These are phyloP conservation scores for Xestia c-nigrum DNA, from an alignment of 2,888 invertebrate genomes.

Conservation along the genomic window DNA sequence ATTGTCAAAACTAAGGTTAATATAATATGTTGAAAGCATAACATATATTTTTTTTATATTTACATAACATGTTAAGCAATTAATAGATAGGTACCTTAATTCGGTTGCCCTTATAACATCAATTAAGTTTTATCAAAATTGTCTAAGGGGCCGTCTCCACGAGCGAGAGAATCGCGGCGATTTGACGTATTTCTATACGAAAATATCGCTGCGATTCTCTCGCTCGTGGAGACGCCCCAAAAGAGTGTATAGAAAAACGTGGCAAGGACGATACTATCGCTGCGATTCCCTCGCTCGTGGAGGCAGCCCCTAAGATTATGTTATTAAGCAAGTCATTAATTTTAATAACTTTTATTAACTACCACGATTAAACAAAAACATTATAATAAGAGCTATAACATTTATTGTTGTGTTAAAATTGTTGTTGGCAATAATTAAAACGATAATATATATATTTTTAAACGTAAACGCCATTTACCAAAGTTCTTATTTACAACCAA, in stretches of 20 bases:
- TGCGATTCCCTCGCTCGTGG: no score
- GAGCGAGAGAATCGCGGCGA: no score
- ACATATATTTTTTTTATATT: neutral
- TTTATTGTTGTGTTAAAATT: neutral
- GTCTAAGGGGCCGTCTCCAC: no score
- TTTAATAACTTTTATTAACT: constrained; percentile 10
- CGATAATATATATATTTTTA: neutral
- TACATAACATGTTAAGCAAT: neutral
- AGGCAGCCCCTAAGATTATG: no score
- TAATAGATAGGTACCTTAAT: neutral
- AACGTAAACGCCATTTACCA: neutral
- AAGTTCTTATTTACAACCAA: neutral
- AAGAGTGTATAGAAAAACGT: no score
- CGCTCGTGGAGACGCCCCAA: no score
- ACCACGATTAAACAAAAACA: neutral
- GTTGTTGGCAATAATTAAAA: neutral
- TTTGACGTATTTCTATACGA: no score
- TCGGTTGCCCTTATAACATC: constrained; percentile 12
- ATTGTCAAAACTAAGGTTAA: neutral
- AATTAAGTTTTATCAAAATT: constrained; percentile 19
- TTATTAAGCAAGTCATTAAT: constrained; percentile 13
- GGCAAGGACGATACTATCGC: no score
- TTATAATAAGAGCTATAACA: neutral
- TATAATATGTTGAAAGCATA: neutral
- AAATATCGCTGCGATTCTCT: no score